These are phyloP conservation scores for Leontocebus nigricollis DNA, from an alignment of 2,797 vertebrate species.

Conservation along the genomic window DNA sequence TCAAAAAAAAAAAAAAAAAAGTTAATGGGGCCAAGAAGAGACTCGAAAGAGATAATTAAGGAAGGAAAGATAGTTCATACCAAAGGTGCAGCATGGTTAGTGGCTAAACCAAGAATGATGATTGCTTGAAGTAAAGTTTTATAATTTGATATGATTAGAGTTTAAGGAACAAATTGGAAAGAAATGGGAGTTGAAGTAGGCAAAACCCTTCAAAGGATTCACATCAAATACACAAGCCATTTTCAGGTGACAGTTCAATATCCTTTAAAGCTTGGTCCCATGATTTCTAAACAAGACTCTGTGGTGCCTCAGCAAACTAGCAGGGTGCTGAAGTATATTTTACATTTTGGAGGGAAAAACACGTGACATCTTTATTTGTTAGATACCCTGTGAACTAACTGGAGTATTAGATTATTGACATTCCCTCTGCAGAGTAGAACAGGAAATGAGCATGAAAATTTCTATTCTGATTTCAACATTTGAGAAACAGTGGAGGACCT, in stretches of 20 bases:
- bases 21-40: not conserved
- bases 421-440: not conserved
- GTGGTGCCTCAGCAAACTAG: not conserved
- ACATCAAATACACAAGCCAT: not conserved
- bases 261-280: not conserved
- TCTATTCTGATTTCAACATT: not conserved
- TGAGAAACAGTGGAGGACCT: not conserved
- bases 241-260: not conserved
- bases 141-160: not conserved
- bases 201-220: not conserved
- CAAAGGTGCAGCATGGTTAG: not conserved
- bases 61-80: not conserved
- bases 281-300: not conserved
- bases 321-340: not conserved
- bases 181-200: slow-evolving; percentile 32
- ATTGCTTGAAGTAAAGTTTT: not conserved
- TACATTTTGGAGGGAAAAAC: not conserved
- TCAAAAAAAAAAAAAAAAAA: too few relatives aligned
- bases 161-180: slow-evolving; percentile 39
- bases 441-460: not conserved
- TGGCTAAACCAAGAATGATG: not conserved
- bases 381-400: not conserved
- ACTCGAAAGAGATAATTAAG: not conserved
- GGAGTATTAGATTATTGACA: not conserved
- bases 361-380: not conserved